Base-by-base conservation (phyloP, 2,888 invertebrate species). In the Byasa hedistus region DNA sequence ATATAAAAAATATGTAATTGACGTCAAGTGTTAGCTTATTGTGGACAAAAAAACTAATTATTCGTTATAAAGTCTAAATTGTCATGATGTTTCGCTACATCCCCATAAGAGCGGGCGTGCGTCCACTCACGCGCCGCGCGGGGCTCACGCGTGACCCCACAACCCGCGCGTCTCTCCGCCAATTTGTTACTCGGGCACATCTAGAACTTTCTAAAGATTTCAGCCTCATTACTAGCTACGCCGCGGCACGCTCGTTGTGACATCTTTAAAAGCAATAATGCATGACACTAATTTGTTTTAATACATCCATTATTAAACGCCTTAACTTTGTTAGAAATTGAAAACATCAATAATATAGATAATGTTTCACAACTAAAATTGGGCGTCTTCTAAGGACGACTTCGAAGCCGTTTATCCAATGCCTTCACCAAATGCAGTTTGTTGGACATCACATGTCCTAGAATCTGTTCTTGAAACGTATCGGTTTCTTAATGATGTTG, bases 101-200 rank as follows among this genome's bases (percentile, higher is more conserved):
- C 64, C 58, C 59, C 61, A 44, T 58, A 60, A 55, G 68, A 64
- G 32, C 64, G 24, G 52, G 69, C 70, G 82, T 79, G 82, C 79
- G 80, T 76, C 79, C 79, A 81, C 81, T 83, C 81, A 80, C 73
- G 76, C 68, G 67, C 67, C 64, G 67, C 67, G 70, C 67, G 54
- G 62, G 65, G 68, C 75, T 79, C 84, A 82, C 81, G 82, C 78
- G 74, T 64, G 67, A 81, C 82, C 80, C 81, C 80, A 76, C 74
- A 70, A 80, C 78, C 79, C 81, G 79, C 76, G 76, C 76, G 79
- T 79, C 79, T 78, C 69, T 75, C 76, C 74, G 73, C 77, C 82
- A 82, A 85, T 85, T 83, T 84, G 85, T 83, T 81, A 82, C 75
- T 75, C 74, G 71, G 71, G 74, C 74, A 74, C 76, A 77, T 77